Conservation (phyloP, 2,797 vertebrate genomes). For the Silurus aristotelis region DNA sequence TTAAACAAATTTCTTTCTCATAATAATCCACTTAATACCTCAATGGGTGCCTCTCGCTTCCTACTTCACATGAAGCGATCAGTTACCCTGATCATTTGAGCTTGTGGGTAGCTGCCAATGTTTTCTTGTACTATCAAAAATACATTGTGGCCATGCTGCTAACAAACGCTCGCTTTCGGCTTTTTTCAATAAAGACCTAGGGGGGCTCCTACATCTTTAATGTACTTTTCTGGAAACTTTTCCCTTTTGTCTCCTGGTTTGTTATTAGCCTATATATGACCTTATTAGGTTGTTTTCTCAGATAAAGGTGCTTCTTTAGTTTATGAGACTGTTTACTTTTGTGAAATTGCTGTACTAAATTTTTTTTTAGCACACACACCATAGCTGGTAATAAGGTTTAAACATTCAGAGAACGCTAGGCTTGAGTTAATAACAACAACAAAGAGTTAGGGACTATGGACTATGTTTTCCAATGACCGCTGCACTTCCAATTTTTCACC, state of each 20-base stretch:
- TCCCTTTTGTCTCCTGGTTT: background rate
- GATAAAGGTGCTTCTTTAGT: background rate
- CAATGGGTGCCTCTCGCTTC: constrained; percentile 8
- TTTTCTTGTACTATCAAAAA: background rate
- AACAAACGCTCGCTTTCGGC: background rate
- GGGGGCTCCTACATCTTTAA: background rate
- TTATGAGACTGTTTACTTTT: constrained; percentile 1
- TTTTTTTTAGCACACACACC: constrained; percentile 2
- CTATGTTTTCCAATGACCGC: no score
- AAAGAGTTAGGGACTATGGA: background rate
- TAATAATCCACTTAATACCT: constrained; percentile 30
- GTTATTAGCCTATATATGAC: constrained; percentile 8
- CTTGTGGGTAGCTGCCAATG: background rate
- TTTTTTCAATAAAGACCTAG: background rate
- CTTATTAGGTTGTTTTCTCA: background rate
- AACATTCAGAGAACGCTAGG: background rate
- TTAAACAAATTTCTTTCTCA: constrained; percentile 34
- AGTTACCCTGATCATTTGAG: background rate
- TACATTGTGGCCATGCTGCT: background rate
- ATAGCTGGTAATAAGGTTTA: background rate
- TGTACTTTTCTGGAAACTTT: constrained; percentile 9
- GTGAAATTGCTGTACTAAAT: constrained; percentile 7
- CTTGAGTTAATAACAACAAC: constrained; percentile 13
- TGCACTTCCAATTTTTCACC: no score
- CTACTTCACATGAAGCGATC: background rate